phyloP scores from a whole-genome alignment of 2,888 invertebrate species.

The Eledone cirrhosa region DNA sequence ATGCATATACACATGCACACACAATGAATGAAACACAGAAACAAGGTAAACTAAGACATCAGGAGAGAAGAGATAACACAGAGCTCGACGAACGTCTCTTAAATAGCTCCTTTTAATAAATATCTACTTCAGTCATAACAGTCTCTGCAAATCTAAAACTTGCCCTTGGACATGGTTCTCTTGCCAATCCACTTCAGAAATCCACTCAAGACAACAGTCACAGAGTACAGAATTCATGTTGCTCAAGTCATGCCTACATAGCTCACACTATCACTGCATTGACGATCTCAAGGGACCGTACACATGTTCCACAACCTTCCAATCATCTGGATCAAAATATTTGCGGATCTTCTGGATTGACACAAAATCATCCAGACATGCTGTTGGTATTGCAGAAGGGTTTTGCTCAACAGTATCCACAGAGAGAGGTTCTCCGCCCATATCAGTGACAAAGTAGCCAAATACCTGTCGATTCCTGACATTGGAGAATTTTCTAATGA shows the following conservation, averaged over 20 bases:
- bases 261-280: no score
- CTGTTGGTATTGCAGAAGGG: background rate
- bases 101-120: no score
- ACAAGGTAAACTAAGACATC: no score
- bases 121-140: no score
- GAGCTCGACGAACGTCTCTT: no score
- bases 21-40: no score
- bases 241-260: no score
- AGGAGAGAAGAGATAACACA: no score
- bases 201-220: background rate
- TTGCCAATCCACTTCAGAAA: background rate
- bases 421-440: background rate
- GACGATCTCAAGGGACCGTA: no score
- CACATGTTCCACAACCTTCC: no score
- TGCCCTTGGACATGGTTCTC: background rate
- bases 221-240: background rate
- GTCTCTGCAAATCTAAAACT: background rate
- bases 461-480: background rate
- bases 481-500: background rate
- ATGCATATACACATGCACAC: no score
- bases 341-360: background rate
- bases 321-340: no score
- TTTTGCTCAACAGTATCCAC: background rate
- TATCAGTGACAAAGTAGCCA: background rate
- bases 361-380: background rate